These are phyloP conservation scores for Cettia cetti DNA, from an alignment of 2,113 vertebrate genomes.

Conservation along the genomic window DNA sequence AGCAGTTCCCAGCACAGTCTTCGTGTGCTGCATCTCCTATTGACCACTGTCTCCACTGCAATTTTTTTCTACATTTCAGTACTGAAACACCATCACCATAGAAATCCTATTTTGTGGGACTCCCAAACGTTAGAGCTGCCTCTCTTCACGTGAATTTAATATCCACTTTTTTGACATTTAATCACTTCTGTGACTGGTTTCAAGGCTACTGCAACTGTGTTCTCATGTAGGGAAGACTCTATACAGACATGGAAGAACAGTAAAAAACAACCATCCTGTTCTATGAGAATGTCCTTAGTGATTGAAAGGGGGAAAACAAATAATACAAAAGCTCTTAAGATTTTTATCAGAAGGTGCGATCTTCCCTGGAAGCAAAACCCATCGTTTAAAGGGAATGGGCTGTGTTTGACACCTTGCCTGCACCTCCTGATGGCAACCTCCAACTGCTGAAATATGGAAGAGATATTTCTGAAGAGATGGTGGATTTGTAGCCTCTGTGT, in stretches of 20 bases:
- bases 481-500: neutral
- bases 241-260: neutral
- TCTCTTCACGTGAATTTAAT: neutral
- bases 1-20: neutral
- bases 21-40: neutral
- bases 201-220: neutral
- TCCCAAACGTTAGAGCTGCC: neutral
- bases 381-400: neutral
- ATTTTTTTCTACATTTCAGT: neutral
- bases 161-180: neutral
- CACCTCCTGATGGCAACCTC: fast-evolving
- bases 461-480: neutral
- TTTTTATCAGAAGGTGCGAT: neutral
- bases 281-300: neutral
- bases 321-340: neutral
- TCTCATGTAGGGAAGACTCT: neutral
- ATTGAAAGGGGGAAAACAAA: neutral
- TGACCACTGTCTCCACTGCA: neutral
- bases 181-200: neutral
- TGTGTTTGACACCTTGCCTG: neutral
- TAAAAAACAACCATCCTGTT: neutral
- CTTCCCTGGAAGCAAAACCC: neutral
- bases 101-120: neutral
- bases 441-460: neutral
- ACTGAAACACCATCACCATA: neutral